These are phyloP conservation scores for Cyclargus thomasi DNA, from an alignment of 1,140 invertebrate genomes.

Conservation along the genomic window DNA sequence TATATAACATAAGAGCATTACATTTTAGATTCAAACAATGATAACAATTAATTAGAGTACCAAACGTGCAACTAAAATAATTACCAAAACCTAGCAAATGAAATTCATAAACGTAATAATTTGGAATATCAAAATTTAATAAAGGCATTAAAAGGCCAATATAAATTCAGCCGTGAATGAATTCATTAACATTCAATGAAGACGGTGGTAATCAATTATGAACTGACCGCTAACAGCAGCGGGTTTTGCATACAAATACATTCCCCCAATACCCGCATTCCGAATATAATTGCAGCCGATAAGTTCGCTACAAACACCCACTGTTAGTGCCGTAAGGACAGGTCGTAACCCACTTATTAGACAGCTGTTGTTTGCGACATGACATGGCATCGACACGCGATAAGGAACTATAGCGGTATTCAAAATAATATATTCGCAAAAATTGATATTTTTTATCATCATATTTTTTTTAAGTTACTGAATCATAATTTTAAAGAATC, in stretches of 20 bases:
- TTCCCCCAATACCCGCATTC: constrained; percentile 49
- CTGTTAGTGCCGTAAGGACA: background rate
- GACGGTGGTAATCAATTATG: constrained; percentile 50
- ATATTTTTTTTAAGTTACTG: no score
- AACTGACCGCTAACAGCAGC: constrained; percentile 38
- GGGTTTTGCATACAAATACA: constrained; percentile 56
- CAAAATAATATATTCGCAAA: no score
- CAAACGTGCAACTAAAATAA: background rate
- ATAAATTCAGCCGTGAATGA: constrained; percentile 28
- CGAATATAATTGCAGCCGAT: constrained; percentile 60
- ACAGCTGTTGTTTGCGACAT: no score
- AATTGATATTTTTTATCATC: no score
- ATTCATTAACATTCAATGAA: constrained; percentile 54
- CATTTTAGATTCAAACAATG: no score
- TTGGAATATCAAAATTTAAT: constrained; percentile 16
- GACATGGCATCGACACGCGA: no score
- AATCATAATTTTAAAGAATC: no score
- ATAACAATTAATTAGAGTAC: background rate
- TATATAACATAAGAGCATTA: no score
- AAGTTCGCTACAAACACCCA: constrained; percentile 38
- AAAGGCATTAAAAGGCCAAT: background rate
- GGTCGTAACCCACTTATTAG: background rate
- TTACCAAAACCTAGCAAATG: background rate
- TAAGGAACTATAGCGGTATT: no score
- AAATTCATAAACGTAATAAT: background rate